Evolutionary conservation across 2,888 invertebrate genomes (phyloP).

Genomic region (Polymixis lichenea): DNA sequence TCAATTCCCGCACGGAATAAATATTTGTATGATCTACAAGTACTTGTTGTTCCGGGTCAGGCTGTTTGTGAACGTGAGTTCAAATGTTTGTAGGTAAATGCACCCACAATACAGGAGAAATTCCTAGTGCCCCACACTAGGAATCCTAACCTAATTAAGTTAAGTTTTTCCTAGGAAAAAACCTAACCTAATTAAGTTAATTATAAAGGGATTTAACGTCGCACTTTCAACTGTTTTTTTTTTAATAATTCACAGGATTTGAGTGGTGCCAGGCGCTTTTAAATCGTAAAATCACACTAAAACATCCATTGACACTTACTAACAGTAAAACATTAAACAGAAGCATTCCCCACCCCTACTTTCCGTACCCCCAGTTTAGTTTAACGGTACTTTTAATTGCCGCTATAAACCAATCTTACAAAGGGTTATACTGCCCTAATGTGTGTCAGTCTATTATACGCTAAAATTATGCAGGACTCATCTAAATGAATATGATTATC

Average conservation of each 20-base stretch:
- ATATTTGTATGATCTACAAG: too few species aligned
- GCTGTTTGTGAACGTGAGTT: too few species aligned
- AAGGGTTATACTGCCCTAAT: conserved; percentile 58
- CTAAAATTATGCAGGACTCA: conserved; percentile 61
- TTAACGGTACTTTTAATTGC: conserved; percentile 58
- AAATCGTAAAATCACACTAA: conserved; percentile 43
- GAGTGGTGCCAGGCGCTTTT: background rate
- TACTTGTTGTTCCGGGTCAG: too few species aligned
- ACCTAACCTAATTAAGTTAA: background rate
- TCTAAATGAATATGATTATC: conserved; percentile 53
- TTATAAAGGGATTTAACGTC: background rate
- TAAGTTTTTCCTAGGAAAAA: too few species aligned
- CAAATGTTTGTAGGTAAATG: too few species aligned
- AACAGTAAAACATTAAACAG: conserved; percentile 49
- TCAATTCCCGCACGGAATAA: too few species aligned
- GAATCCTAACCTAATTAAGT: too few species aligned
- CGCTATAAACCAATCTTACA: conserved; percentile 61
- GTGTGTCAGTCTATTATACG: conserved; percentile 56
- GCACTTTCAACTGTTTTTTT: too few species aligned
- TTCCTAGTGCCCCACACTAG: too few species aligned
- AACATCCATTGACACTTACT: conserved; percentile 48
- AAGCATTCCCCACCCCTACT: conserved; percentile 47
- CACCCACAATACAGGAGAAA: too few species aligned
- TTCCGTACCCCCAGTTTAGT: conserved; percentile 47
- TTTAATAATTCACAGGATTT: background rate